A percentile compares a stretch with the other conserved stretches of the same genome.
Conservation (phyloP, 2,888 invertebrate genomes). For the Andricus quercusramuli region DNA sequence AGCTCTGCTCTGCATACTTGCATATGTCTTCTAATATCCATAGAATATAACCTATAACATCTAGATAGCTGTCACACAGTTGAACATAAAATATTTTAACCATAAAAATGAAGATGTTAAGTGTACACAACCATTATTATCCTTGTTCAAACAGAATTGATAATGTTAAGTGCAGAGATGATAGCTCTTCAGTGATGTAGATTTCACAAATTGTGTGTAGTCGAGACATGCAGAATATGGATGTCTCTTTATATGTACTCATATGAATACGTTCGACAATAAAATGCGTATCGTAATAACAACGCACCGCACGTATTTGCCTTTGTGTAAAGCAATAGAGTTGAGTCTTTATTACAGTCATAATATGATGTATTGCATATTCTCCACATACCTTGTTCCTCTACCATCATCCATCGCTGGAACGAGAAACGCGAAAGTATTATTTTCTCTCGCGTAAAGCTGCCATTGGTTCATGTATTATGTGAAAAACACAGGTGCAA, state of each 20-base stretch:
- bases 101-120: too few species aligned
- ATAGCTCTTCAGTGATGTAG: background rate
- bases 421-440: background rate
- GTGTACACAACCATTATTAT: too few species aligned
- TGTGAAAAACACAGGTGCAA: background rate
- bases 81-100: too few species aligned
- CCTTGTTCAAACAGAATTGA: too few species aligned
- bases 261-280: background rate
- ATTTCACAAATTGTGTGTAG: background rate
- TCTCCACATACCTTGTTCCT: background rate
- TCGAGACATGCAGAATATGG: background rate
- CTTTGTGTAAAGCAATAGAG: background rate
- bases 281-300: background rate
- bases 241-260: background rate
- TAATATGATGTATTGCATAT: conserved; percentile 1
- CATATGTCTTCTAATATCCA: too few species aligned
- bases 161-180: too few species aligned
- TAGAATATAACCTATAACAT: too few species aligned
- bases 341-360: background rate
- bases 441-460: background rate
- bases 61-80: too few species aligned
- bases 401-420: background rate
- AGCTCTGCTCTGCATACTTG: too few species aligned
- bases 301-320: background rate
- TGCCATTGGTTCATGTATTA: background rate